Evolutionary conservation across 2,888 invertebrate species (phyloP).

Genomic region (Tigriopus californicus): DNA sequence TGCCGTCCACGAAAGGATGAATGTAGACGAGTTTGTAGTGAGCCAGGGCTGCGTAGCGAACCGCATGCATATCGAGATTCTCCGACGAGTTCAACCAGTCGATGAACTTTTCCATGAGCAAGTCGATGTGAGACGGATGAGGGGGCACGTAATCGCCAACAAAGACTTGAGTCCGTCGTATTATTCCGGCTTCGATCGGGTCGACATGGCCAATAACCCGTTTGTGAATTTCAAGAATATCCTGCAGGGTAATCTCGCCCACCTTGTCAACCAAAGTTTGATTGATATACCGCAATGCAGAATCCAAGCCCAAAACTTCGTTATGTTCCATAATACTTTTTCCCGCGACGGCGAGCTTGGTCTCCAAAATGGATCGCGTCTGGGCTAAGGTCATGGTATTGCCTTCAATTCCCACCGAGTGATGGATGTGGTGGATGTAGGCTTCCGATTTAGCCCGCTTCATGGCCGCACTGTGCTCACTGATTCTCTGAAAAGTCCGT

Average conservation of each 20-base stretch:
- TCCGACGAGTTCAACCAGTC: conserved; percentile 74
- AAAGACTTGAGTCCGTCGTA: conserved; percentile 74
- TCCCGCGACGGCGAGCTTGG: conserved; percentile 52
- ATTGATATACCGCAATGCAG: conserved; percentile 78
- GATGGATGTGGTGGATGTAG: conserved; percentile 82
- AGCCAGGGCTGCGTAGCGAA: conserved; percentile 81
- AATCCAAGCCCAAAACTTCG: conserved; percentile 81
- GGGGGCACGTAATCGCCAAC: conserved; percentile 91
- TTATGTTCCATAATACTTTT: conserved; percentile 93
- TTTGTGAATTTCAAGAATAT: conserved; percentile 77
- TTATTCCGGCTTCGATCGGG: conserved; percentile 70
- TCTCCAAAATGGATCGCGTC: conserved; percentile 76
- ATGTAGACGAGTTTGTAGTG: conserved; percentile 93
- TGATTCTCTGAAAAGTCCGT: conserved; percentile 57
- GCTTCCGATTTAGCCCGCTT: conserved; percentile 79
- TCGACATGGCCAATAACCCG: conserved; percentile 87
- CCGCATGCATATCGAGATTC: conserved; percentile 66
- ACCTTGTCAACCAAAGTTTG: conserved; percentile 36
- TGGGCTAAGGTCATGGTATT: conserved; percentile 88
- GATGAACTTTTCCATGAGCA: conserved; percentile 69
- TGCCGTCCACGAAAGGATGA: conserved; percentile 92
- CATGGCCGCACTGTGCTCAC: conserved; percentile 56
- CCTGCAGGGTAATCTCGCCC: conserved; percentile 55
- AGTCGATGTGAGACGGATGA: conserved; percentile 55
- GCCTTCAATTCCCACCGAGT: conserved; percentile 91